phyloP scores from a whole-genome alignment of 2,888 invertebrate genomes.

The Acronicta leporina region DNA sequence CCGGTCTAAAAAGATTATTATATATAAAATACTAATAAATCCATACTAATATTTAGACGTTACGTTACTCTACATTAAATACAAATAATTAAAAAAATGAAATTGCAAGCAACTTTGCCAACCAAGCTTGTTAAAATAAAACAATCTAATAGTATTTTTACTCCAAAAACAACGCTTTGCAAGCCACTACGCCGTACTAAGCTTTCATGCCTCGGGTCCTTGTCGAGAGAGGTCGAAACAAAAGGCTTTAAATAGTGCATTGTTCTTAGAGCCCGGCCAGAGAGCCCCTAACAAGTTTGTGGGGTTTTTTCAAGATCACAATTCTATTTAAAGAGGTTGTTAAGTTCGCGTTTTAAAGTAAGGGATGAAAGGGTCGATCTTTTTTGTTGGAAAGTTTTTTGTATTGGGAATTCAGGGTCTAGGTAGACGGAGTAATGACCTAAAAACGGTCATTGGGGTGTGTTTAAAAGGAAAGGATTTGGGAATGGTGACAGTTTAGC shows the following conservation, averaged over 20 bases:
- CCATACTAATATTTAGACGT: too few species aligned
- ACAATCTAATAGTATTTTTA: constrained; percentile 19
- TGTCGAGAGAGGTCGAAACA: constrained; percentile 73
- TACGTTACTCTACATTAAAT: too few species aligned
- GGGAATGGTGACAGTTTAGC: background rate
- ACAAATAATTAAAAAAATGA: too few species aligned
- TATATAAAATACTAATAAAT: too few species aligned
- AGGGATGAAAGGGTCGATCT: constrained; percentile 19
- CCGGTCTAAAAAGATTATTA: too few species aligned
- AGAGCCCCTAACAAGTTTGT: constrained; percentile 74
- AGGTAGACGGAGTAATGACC: background rate
- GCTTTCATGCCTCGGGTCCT: constrained; percentile 59
- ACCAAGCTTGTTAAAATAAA: constrained; percentile 16
- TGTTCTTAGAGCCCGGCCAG: constrained; percentile 72
- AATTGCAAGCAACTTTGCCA: background rate
- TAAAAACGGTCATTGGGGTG: background rate
- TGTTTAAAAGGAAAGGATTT: background rate
- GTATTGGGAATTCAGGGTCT: background rate
- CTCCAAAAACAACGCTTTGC: constrained; percentile 44
- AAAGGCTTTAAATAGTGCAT: constrained; percentile 82
- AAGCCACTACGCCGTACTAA: constrained; percentile 53
- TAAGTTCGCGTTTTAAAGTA: constrained; percentile 39
- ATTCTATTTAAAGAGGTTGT: constrained; percentile 50
- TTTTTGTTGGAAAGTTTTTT: constrained; percentile 30
- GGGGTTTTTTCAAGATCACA: constrained; percentile 64